Evolutionary conservation across 2,888 invertebrate genomes (phyloP), one percentile per base, ranked within the genome.

Genomic region (Hoplodrina blanda): DNA sequence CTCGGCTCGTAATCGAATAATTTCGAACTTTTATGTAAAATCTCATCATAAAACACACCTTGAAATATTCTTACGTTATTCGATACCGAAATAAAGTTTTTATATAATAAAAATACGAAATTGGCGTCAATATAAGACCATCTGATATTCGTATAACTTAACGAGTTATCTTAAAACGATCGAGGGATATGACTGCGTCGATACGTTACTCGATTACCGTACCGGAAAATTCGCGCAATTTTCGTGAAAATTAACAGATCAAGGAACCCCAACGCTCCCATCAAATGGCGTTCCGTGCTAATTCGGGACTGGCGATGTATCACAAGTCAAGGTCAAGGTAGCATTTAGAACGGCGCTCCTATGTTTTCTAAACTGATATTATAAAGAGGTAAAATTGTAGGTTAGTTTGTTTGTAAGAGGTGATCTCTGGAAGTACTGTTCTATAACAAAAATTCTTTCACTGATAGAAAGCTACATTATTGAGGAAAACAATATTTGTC

Each of bases 271-370:
- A 71, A 41, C 66, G 66, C 61, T 49, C 59, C 75, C 76, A 67
- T 73, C 67, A 75, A 80, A 70, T 56, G 41, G 60, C 69, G 60
- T 60, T 56, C 55, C 55, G 54, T 13, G 63, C 65, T 78, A 83
- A 77, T 81, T 79, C 52, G 71, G 76, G 63, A 72, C 71, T 41
- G 53, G 56, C 56, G 53, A 62, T 67, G 60, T 63, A 68, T 69
- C 61, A 55, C 30, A 73, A 75, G 76, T 83, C 78, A 83, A 83
- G 83, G 85, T 15, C 68, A 73, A 57, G 69, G 64, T 70, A 69
- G 54, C 74, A 80, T 80, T 82, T 66, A 73, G 62, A 82, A 63
- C 63, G 69, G 56, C 82, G 25, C 73, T 73, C 81, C 78, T 74
- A 54, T 69, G 62, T 82, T 71, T 56, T 46, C 46, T 46, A 46